Base-by-base conservation (phyloP, 1,140 invertebrate species). In the Ganaspis sp. region DNA sequence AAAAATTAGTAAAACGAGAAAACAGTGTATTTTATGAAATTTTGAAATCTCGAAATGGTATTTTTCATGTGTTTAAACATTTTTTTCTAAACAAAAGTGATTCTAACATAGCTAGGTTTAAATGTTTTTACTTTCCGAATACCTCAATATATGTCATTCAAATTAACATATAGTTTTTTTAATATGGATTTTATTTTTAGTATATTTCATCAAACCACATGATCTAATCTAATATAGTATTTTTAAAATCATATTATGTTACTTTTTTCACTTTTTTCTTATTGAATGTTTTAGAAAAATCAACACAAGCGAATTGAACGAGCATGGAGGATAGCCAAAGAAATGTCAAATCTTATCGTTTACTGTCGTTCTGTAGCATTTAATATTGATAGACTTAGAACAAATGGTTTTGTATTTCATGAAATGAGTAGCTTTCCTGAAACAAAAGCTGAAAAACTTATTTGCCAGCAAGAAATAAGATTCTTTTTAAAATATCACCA, bases 401-500 rank as follows among this genome's bases (percentile, higher is more conserved):
- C 89, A 23, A 94, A 94, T 78, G 94, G 94, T 5, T 95, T 96
- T 87, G 92, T 96, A 17, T 97, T 95, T 88, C 94, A 95, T 85
- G 97, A 99, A 90, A 99, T 99, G 98, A 98, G 97, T 40, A 99
- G 97, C 3, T 99, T 99, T 86, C 96, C 97, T 0, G 98, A 99
- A 92, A 97, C 95, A 0, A 99, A 98, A 92, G 97, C 97, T 3
- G 97, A 99, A 85, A 97, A 97, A 86, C 92, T 96, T 29, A 96
- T 98, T 85, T 95, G 94, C 82, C 95, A 95, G 86, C 94, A 95
- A 83, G 95, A 97, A 85, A 95, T 93, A 76, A 92, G 93, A 70
- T 96, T 96, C 83, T 98, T 99, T 82, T 83, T 98, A 6, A 94
- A 94, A 86, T 98, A 98, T 92, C 97, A 97, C 90, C 94, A 94